Percentiles rank a stretch among this genome's conserved stretches.
Conservation (phyloP, 1,140 invertebrate species). For the Danaus melanippus region DNA sequence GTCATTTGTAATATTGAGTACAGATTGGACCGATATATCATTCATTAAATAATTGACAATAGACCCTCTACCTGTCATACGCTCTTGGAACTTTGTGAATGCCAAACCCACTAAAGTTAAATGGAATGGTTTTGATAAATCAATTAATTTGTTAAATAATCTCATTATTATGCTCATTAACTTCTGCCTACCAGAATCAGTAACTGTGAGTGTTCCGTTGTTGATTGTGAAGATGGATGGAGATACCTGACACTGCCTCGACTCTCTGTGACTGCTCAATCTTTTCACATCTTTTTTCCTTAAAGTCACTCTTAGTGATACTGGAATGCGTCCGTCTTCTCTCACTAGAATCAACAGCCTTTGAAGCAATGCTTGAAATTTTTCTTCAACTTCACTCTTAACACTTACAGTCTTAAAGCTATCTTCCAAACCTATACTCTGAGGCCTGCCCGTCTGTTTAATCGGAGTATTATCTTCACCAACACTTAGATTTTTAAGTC, state of each 20-base stretch:
- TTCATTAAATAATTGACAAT: constrained; percentile 81
- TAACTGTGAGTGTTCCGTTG: constrained; percentile 68
- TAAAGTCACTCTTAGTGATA: constrained; percentile 80
- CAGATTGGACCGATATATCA: constrained; percentile 80
- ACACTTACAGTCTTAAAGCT: constrained; percentile 79
- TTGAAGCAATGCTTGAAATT: constrained; percentile 77
- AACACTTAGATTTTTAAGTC: constrained; percentile 78
- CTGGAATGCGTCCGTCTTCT: constrained; percentile 83
- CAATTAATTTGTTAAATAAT: constrained; percentile 81
- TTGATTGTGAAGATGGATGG: constrained; percentile 75
- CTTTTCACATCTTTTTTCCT: constrained; percentile 76
- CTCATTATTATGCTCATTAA: constrained; percentile 81
- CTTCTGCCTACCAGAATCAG: constrained; percentile 75
- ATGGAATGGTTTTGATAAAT: constrained; percentile 81
- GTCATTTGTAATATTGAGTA: constrained; percentile 75
- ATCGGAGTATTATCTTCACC: constrained; percentile 81
- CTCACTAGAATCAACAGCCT: constrained; percentile 79
- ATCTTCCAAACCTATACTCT: constrained; percentile 83
- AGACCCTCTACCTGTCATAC: constrained; percentile 75
- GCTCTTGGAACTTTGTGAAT: constrained; percentile 84
- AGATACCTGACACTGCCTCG: constrained; percentile 79
- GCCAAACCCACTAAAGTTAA: constrained; percentile 83
- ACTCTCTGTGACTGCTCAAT: constrained; percentile 77
- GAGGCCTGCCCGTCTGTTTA: constrained; percentile 78
- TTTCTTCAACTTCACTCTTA: constrained; percentile 80